Evolutionary conservation across 1,140 invertebrate species (phyloP), one percentile per base, ranked within the genome.

Genomic region (Probaryconus sp.): DNA sequence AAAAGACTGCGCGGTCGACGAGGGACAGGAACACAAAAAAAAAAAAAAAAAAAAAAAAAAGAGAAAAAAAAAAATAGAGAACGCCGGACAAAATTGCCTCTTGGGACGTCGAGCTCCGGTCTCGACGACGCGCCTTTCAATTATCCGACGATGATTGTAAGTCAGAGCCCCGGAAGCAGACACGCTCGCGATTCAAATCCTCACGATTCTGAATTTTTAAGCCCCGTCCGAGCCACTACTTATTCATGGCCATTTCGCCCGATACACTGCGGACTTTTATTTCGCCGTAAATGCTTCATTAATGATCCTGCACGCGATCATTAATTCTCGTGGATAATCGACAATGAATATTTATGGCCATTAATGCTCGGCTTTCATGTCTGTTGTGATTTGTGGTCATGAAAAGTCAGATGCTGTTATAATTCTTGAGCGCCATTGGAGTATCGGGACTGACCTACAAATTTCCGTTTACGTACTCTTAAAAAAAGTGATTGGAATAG

Each of bases 131-230:
- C 48, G 67, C 50, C 58, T 71, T 71, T 71, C 58, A 71, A 64
- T 72, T 64, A 72, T 61, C 45, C 26, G 31, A 42, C 58, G 48
- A 51, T 56, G 53, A 60, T 72, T 72, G 60, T 64, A 56, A 72
- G 67, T 56, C 51, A 21, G 6, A 33, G 50, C 18, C 10, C 35
- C 38, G 38, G 13, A 72, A 58, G 16, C 40, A 58, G 51, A 42
- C 20, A 38, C 42, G n/a, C n/a, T n/a, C n/a, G 56, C 37, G 18
- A 64, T 58, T 72, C 48, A 37, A 60, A 51, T 51, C 17, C 51
- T n/a, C n/a, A 43, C 35, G 7, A 64, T 50, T 56, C 18, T 53
- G 53, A 72, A 72, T 31, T 53, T 65, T 47, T 30, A 24, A 64
- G 50, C 47, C 30, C 6, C n/a, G n/a, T n/a, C n/a, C 42, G 53